These are phyloP conservation scores for Copidosoma aretas DNA, from an alignment of 2,888 invertebrate species.

Conservation along the genomic window DNA sequence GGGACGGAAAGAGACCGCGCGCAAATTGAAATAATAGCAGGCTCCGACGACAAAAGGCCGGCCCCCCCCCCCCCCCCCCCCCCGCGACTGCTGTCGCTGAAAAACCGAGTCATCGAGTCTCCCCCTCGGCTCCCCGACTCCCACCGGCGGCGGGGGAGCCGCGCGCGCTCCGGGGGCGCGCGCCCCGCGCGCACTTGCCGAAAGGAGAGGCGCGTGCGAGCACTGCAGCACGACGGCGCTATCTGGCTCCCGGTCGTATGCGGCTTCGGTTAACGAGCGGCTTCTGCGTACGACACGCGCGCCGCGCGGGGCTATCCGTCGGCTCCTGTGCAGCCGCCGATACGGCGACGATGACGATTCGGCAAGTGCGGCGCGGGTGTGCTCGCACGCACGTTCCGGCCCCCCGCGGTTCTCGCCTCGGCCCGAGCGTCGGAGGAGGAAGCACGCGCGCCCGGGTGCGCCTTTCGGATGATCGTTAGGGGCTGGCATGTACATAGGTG, in stretches of 20 bases:
- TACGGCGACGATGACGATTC: too few species aligned
- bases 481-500: too few species aligned
- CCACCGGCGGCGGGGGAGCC: background rate
- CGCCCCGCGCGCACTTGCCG: background rate
- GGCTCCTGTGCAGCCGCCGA: too few species aligned
- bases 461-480: too few species aligned
- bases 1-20: background rate
- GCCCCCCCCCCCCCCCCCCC: background rate
- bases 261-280: background rate
- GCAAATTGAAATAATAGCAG: slow-evolving; percentile 28
- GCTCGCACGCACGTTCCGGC: too few species aligned
- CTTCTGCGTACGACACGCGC: too few species aligned
- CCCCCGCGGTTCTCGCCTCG: too few species aligned
- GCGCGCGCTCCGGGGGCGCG: background rate
- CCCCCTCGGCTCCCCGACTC: background rate
- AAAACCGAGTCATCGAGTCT: slow-evolving; percentile 24
- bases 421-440: too few species aligned
- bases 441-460: too few species aligned
- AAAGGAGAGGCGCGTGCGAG: slow-evolving; percentile 15
- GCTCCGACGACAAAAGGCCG: slow-evolving; percentile 11
- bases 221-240: background rate
- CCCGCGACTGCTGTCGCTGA: background rate
- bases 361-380: too few species aligned
- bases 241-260: background rate
- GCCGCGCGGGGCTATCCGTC: too few species aligned